Conservation (phyloP, 2,113 vertebrate species). For the Thunnus maccoyii region DNA sequence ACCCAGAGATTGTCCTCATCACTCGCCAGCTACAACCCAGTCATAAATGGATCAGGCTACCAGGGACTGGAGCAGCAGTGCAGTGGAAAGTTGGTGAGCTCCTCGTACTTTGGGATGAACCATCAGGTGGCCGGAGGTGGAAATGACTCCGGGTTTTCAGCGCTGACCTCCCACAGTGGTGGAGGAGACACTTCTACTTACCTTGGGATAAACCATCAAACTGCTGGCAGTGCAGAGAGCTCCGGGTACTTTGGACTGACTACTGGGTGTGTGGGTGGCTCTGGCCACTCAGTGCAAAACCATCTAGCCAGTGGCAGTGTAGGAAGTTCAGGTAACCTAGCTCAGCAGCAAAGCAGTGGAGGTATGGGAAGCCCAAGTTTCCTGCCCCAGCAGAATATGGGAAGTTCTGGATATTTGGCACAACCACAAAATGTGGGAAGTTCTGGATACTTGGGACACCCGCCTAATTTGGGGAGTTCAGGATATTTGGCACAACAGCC, state of each 20-base stretch:
- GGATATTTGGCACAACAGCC: conserved; percentile 74
- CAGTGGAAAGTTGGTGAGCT: conserved; percentile 54
- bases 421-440: conserved; percentile 59
- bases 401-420: conserved; percentile 62
- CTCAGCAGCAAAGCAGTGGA: conserved; percentile 72
- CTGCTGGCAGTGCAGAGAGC: conserved; percentile 75
- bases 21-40: conserved; percentile 78
- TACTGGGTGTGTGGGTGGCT: conserved; percentile 57
- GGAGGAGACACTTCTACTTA: conserved; percentile 77
- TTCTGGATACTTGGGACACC: conserved; percentile 65
- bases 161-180: conserved; percentile 73
- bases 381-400: conserved; percentile 39
- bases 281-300: conserved; percentile 70
- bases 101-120: conserved; percentile 73
- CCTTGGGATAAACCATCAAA: conserved; percentile 80
- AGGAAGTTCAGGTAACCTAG: conserved; percentile 76
- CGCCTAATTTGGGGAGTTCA: conserved; percentile 72
- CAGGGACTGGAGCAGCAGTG: conserved; percentile 76
- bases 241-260: conserved; percentile 81
- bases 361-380: conserved; percentile 62
- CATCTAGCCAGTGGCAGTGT: conserved; percentile 74
- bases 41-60: conserved; percentile 85
- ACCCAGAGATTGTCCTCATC: conserved; percentile 80
- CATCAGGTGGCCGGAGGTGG: conserved; percentile 68
- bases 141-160: conserved; percentile 76